Evolutionary conservation across 2,113 vertebrate species (phyloP).

Genomic region (Aspiorhynchus laticeps): DNA sequence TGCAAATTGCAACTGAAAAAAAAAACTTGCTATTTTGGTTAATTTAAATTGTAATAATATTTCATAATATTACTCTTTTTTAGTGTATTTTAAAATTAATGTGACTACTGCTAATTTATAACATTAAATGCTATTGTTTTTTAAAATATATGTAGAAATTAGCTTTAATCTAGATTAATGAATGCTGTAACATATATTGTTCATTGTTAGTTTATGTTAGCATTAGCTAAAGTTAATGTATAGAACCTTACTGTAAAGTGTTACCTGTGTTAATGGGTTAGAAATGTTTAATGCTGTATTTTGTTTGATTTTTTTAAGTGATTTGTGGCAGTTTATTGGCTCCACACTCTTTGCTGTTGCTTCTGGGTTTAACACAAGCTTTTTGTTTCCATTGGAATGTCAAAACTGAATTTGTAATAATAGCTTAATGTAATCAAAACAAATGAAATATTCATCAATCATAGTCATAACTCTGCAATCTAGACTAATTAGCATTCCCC

Average conservation of each 20-base stretch:
- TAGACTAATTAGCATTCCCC: constrained; percentile 34
- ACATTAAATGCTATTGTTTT: background rate
- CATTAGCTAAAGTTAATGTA: background rate
- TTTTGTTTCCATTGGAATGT: background rate
- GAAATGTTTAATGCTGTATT: background rate
- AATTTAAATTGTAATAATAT: too few species aligned
- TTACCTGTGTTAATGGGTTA: background rate
- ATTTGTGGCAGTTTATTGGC: constrained; percentile 3
- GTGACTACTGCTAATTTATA: background rate
- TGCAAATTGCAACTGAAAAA: too few species aligned
- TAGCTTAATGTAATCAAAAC: constrained; percentile 27
- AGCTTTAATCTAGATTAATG: background rate
- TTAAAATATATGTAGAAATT: background rate
- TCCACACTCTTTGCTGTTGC: background rate
- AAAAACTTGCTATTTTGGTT: too few species aligned
- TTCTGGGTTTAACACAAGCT: constrained; percentile 7
- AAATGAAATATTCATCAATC: constrained; percentile 36
- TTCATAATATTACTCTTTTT: too few species aligned
- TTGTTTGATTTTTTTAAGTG: background rate
- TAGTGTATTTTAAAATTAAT: too few species aligned
- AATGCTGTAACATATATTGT: background rate
- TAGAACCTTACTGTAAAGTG: background rate
- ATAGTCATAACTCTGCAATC: constrained; percentile 27
- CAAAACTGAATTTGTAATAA: constrained; percentile 26
- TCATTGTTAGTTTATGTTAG: background rate